Base-by-base conservation (phyloP, 1,140 invertebrate species). In the Solen grandis region DNA sequence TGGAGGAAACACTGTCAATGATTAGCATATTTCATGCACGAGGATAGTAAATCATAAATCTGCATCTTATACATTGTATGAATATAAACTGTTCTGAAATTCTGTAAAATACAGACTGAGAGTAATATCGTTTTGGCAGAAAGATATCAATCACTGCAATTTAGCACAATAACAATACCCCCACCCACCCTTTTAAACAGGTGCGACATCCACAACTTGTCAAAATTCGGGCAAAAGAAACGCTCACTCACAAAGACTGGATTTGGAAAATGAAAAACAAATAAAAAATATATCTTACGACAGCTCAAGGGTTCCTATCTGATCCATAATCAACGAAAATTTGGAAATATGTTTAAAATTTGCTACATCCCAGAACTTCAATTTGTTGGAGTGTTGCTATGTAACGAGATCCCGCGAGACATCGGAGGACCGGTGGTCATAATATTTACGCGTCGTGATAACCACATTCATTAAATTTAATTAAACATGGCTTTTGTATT, bases 301-400 rank as follows among this genome's bases (percentile, higher is more conserved):
- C 54, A 88, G 81, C 50, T 87, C 87, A 54, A 88, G 82, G 52
- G 66, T 83, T 76, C 86, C 85, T 65, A 88, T 78, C 29, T 84
- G 79, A 85, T 88, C 87, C 87, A 88, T 88, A 5, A 5, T 83
- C 41, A 46, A 19, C 8, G 19, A 46, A 46, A 46, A 46, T 10
- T 46, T 19, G 8, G 41, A 10, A 10, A 19, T 46, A 46, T 46
- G 8, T 46, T 10, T 46, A 8, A 46, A 46, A 10, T 46, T 10
- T 10, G 41, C n/a, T n/a, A n/a, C 41, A 46, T 46, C 41, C 41
- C 19, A 8, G 8, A 46, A 46, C 41, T 46, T 19, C 41, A 46
- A 46, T 10, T 46, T 46, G 41, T 46, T 46, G 41, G 41, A 46
- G 41, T 46, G 41, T 46, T 46, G 41, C 41, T 46, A 46, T 46